Conservation (phyloP, 2,797 vertebrate species). For the Crocidura indochinensis region DNA sequence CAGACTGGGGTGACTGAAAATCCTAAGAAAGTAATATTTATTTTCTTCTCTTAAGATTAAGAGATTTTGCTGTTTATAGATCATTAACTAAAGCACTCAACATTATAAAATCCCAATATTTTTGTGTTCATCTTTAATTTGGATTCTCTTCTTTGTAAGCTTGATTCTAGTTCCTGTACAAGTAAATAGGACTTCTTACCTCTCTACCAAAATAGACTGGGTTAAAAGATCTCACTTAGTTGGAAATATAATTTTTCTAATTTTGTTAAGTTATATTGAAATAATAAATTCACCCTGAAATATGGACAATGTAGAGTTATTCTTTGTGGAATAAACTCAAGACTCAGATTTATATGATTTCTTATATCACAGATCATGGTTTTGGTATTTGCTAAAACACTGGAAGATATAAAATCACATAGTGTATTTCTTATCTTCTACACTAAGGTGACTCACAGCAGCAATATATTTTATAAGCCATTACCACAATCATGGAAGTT, state of each 20-base stretch:
- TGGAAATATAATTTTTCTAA: not conserved
- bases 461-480: not conserved
- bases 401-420: not conserved
- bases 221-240: not conserved
- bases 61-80: not conserved
- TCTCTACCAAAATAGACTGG: not conserved
- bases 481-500: not conserved
- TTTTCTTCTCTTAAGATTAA: not conserved
- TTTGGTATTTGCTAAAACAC: not conserved
- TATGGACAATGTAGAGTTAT: not conserved
- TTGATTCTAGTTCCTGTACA: not conserved
- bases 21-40: not conserved
- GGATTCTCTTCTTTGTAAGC: not conserved
- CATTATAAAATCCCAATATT: not conserved
- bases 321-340: not conserved
- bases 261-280: not conserved
- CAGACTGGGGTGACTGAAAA: not conserved
- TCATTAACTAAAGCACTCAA: too few species aligned
- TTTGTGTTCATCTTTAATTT: not conserved
- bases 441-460: not conserved
- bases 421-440: not conserved
- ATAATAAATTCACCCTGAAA: slow-evolving; percentile 10
- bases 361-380: not conserved
- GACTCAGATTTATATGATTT: not conserved
- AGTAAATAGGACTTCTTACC: not conserved